Evolutionary conservation across 2,888 invertebrate genomes (phyloP).

Genomic region (Ophion ellenae): DNA sequence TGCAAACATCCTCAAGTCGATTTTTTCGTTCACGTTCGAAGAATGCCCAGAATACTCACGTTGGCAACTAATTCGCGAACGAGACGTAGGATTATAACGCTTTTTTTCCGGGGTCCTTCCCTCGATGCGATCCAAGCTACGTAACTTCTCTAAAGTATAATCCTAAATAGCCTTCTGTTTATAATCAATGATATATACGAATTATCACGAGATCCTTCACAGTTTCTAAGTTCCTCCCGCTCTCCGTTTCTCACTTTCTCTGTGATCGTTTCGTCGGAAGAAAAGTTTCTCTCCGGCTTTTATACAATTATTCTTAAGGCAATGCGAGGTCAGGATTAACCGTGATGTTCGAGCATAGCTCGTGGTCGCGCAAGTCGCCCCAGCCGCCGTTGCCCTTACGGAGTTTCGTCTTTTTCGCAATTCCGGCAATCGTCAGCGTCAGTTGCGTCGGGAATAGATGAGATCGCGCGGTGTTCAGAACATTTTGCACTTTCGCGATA

Average conservation of each 20-base stretch:
- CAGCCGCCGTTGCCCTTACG: slow-evolving; percentile 98
- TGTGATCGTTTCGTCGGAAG: not conserved
- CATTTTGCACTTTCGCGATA: slow-evolving; percentile 93
- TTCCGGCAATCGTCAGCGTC: slow-evolving; percentile 87
- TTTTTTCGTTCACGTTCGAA: slow-evolving; percentile 34
- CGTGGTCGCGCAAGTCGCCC: slow-evolving; percentile 93
- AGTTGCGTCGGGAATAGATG: slow-evolving; percentile 90
- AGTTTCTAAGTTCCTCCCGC: slow-evolving; percentile 35
- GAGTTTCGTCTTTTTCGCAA: slow-evolving; percentile 90
- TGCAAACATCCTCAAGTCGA: slow-evolving; percentile 60
- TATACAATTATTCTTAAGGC: slow-evolving; percentile 69
- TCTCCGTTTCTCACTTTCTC: not conserved
- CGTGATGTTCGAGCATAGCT: slow-evolving; percentile 85
- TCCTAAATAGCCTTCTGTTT: slow-evolving; percentile 59
- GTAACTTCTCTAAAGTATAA: slow-evolving; percentile 57
- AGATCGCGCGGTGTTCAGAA: slow-evolving; percentile 88
- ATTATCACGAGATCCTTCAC: slow-evolving; percentile 57
- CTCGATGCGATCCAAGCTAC: slow-evolving; percentile 58
- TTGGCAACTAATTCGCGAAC: slow-evolving; percentile 25
- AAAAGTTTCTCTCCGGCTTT: slow-evolving; percentile 16
- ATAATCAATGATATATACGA: slow-evolving; percentile 51
- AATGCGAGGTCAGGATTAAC: slow-evolving; percentile 77
- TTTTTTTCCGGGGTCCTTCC: slow-evolving; percentile 24
- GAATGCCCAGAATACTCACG: slow-evolving; percentile 9
- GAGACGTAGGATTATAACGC: slow-evolving; percentile 19